phyloP scores from a whole-genome alignment of 2,888 invertebrate species.

The Dermolepida albohirtum region DNA sequence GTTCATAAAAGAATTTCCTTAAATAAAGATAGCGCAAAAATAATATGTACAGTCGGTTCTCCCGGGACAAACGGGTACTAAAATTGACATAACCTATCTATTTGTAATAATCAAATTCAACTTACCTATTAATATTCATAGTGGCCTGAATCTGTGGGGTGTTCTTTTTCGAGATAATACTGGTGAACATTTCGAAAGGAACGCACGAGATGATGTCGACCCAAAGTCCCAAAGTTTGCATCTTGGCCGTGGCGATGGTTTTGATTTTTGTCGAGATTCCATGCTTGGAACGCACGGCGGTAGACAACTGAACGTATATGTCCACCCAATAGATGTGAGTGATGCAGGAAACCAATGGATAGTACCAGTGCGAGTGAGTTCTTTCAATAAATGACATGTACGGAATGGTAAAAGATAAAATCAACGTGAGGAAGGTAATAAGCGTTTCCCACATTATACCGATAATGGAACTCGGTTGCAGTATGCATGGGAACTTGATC shows the following conservation, averaged over 20 bases:
- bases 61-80: no score
- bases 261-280: conserved; percentile 24
- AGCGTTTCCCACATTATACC: conserved; percentile 48
- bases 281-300: conserved; percentile 48
- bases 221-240: conserved; percentile 41
- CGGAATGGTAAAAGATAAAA: conserved; percentile 37
- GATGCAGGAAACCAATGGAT: conserved; percentile 23
- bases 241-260: conserved; percentile 28
- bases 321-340: conserved; percentile 48
- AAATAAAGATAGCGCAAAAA: no score
- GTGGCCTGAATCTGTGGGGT: conserved; percentile 10
- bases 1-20: no score
- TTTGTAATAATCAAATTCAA: no score
- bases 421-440: conserved; percentile 43
- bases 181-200: conserved; percentile 38
- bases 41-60: no score
- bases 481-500: conserved; percentile 50
- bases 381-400: conserved; percentile 28
- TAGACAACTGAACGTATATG: conserved; percentile 50
- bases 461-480: conserved; percentile 52
- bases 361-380: conserved; percentile 30
- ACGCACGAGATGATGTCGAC: conserved; percentile 36
- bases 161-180: conserved; percentile 24
- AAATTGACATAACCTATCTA: no score
- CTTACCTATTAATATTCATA: conserved; percentile 35